A percentile compares a stretch with the other conserved stretches of the same genome.
Evolutionary conservation across 1,140 invertebrate genomes (phyloP).

Genomic region (Ostrea edulis): DNA sequence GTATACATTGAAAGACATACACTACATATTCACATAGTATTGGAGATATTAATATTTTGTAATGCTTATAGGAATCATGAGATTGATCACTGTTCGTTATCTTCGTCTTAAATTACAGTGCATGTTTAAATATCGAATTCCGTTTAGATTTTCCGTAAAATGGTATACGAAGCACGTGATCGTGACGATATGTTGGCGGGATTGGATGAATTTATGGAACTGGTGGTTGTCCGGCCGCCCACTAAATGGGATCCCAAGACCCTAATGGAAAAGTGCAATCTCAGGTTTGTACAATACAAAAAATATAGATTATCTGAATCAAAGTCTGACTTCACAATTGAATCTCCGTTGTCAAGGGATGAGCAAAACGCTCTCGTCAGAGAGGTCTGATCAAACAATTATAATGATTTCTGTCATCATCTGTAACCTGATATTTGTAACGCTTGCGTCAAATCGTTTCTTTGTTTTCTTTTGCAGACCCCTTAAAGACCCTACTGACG

Average conservation of each 20-base stretch:
- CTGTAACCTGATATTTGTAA: no score
- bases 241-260: conserved; percentile 86
- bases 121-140: not conserved
- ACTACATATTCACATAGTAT: not conserved
- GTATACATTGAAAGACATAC: not conserved
- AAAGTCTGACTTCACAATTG: no score
- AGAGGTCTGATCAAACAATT: no score
- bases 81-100: no score
- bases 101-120: not conserved
- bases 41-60: not conserved
- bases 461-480: conserved; percentile 80
- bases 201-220: conserved; percentile 96
- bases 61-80: no score
- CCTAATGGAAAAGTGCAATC: conserved; percentile 69
- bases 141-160: conserved; percentile 89
- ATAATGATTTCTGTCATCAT: no score
- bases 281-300: conserved; percentile 60
- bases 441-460: not conserved
- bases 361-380: no score
- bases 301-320: no score
- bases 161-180: conserved; percentile 93
- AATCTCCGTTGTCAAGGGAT: no score
- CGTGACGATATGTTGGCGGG: conserved; percentile 91
- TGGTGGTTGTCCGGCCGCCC: conserved; percentile 96
- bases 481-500: conserved; percentile 93